Base-by-base conservation (phyloP, 2,888 invertebrate genomes). In the Pollenia griseotomentosa region DNA sequence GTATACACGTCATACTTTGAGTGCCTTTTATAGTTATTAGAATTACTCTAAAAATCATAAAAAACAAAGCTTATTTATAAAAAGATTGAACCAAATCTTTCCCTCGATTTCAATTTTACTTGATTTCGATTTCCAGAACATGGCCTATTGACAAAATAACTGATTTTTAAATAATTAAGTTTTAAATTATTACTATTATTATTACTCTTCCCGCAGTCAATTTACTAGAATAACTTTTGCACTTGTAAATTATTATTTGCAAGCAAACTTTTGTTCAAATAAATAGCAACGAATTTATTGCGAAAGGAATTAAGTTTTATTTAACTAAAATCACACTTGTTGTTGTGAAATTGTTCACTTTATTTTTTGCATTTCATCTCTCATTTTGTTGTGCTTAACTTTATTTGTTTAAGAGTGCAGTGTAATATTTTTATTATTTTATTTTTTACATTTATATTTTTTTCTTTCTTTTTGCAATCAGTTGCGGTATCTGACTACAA, bases 401-500 rank as follows among this genome's bases (percentile, higher is more conserved):
- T 83, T 83, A 61, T 71, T 83, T 75, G 46, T 63, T 65, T 10
- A 73, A 40, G 46, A 66, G 59, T 78, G 71, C 59, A 73, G 59
- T 78, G 51, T 40, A 63, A 78, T 77, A 59, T 71, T 65, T 78
- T 71, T 66, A 42, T 66, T 73, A 19, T 42, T 8, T 71, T 71
- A 16, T 11, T 42, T 70, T 70, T 55, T 44, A 12, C 16, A 66
- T 23, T 23, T 44, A 19, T 44, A 53, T 79, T 48, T 68, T 70
- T 77, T 57, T 12, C 57, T 61, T 44, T 63, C 7, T 53, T 66
- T 83, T 86, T 66, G 84, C 80, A 87, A 87, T 87, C 87, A 84
- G 87, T 87, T 87, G 84, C 84, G 87, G 84, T 84, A 87, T 87
- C 87, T 87, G 87, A 74, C 77, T 87, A 48, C 84, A 74, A 84